Base-by-base conservation (phyloP, 1,140 invertebrate genomes). In the Solen grandis region DNA sequence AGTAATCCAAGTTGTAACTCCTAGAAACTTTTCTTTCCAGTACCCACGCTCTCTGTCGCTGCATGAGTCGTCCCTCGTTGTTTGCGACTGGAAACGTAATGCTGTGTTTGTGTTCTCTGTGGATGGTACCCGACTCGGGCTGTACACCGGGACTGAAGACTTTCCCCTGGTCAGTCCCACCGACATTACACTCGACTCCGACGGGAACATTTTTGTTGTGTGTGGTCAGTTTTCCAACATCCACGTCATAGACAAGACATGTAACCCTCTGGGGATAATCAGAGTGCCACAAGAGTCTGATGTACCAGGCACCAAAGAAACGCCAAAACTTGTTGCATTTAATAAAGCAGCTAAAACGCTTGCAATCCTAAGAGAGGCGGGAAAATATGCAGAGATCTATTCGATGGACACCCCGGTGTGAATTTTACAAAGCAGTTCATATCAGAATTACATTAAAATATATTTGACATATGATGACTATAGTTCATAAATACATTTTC, bases 101-200 rank as follows among this genome's bases (percentile, higher is more conserved):
- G 52, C 62, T 1, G 60, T 76, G 5, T 36, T n/a, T 2, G 60
- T 66, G 27, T 65, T 22, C 57, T 13, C 27, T 10, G 59, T 55
- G 22, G 31, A 76, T 22, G 74, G 74, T 14, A 27, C 29, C 31
- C 3, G n/a, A 14, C n/a, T 76, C 10, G 74, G 60, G 5, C 60
- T 66, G 25, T 76, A 76, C 22, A 25, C 33, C 13, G 74, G 74
- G 25, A 76, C 59, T 5, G 19, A 19, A 25, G 50, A 27, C 25
- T 76, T 33, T 22, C 74, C 74, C 19, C 57, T 76, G 46, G 33
- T 65, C 14, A 76, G 57, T 38, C 74, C 74, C 8, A n/a, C 66
- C 16, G 60, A 76, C 50, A 76, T 76, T 33, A 76, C 74, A 1
- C 57, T 76, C 14, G 74, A 76, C 29, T 25, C 65, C n/a, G 19